A percentile compares a stretch with the other conserved stretches of the same genome.
Conservation (phyloP, 1,140 invertebrate genomes). For the Scaptodrosophila lebanonensis region DNA sequence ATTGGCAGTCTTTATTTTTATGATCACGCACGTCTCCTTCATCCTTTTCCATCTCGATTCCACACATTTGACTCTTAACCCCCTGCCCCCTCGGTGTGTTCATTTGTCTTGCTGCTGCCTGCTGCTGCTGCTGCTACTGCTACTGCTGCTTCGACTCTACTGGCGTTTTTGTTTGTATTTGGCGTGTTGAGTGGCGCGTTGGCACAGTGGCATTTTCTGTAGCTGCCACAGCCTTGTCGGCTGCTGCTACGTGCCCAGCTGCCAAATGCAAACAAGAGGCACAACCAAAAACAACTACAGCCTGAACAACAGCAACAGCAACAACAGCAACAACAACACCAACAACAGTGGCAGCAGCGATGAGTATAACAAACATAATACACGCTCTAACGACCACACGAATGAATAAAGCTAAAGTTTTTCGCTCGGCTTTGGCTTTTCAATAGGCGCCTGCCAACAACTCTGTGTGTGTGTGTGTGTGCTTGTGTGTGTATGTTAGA, state of each 20-base stretch:
- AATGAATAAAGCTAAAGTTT: no score
- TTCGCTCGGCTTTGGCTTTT: no score
- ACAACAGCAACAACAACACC: not conserved
- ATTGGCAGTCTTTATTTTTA: no score
- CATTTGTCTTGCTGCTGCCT: constrained; percentile 26
- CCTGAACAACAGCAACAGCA: constrained; percentile 1
- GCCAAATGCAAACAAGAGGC: constrained; percentile 34
- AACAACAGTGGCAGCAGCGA: no score
- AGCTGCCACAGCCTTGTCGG: not conserved
- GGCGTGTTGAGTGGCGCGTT: constrained; percentile 40
- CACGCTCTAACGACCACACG: no score
- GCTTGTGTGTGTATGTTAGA: no score
- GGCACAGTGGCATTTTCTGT: no score
- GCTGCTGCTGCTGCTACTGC: constrained; percentile 5
- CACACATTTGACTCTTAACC: not conserved
- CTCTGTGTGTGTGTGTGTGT: no score
- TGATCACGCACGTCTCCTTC: no score
- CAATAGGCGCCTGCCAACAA: no score
- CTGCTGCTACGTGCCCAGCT: not conserved
- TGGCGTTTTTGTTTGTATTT: constrained; percentile 50
- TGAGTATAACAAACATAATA: not conserved
- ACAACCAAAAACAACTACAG: constrained; percentile 2
- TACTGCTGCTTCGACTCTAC: not conserved
- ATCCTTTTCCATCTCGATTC: no score
- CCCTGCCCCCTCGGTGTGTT: constrained; percentile 2